phyloP scores from a whole-genome alignment of 2,888 invertebrate species.

The Phaedon cochleariae region DNA sequence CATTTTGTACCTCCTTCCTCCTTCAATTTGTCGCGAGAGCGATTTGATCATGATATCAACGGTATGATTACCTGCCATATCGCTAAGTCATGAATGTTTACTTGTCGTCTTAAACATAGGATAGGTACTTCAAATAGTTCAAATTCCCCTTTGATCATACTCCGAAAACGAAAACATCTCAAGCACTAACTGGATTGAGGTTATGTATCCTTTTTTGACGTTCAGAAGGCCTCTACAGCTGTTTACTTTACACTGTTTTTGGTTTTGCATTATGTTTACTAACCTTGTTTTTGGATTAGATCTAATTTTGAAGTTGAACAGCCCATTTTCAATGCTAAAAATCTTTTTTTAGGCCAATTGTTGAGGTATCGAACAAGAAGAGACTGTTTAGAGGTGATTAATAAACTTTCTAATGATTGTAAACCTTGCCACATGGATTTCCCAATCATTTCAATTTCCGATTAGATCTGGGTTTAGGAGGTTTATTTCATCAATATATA shows the following conservation, averaged over 20 bases:
- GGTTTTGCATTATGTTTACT: neutral
- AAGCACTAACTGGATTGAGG: too few species aligned
- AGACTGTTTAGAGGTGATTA: neutral
- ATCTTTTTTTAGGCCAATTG: neutral
- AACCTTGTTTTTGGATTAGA: neutral
- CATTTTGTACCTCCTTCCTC: neutral
- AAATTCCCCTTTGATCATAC: too few species aligned
- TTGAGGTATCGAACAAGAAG: neutral
- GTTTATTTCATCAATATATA: too few species aligned
- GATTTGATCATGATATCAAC: too few species aligned
- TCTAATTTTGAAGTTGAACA: slow-evolving; percentile 21
- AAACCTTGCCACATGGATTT: slow-evolving; percentile 25
- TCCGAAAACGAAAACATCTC: too few species aligned
- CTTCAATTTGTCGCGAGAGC: neutral
- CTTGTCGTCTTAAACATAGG: too few species aligned
- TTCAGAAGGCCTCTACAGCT: too few species aligned
- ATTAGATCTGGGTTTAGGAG: neutral
- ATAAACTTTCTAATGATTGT: slow-evolving; percentile 17
- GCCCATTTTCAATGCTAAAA: slow-evolving; percentile 16
- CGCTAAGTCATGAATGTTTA: too few species aligned
- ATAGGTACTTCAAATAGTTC: too few species aligned
- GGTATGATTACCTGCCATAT: too few species aligned
- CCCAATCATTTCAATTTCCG: slow-evolving; percentile 14
- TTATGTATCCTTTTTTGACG: too few species aligned
- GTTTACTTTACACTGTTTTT: too few species aligned